Evolutionary conservation across 2,888 invertebrate genomes (phyloP), one percentile per base, ranked within the genome.

Genomic region (Oxytorus armatus): DNA sequence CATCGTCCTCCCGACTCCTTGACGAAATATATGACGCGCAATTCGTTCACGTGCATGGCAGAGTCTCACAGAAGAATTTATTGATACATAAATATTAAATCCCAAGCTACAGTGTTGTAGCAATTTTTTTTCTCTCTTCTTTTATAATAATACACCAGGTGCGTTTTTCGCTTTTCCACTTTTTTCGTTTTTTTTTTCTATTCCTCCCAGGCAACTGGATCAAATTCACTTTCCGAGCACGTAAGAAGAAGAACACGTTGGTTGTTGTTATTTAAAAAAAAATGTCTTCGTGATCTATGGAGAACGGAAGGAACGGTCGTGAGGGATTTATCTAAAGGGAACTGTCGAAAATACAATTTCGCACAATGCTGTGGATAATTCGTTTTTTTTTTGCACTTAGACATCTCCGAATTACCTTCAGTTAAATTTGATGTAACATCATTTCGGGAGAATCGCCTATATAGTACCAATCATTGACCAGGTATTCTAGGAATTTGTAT

Each of bases 71-170:
- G 49, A 18, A 16, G n/a, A 44, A 66, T 73, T 73, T 66, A 77
- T 77, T 59, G 72, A 77, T 36, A 77, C 66, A 44, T 73, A 77
- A 73, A 61, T 61, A 23, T 70, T 55, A 66, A 68, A 59, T 51
- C 39, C 66, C 14, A 51, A 72, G 66, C 33, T 51, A 72, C 42
- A 63, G 16, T 14, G 66, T 33, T 33, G 42, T 36, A 10, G 23
- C 33, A 36, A 42, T 66, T 72, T 77, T 55, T 57, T 42, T 3
- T 29, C 36, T 25, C 25, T 44, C 0, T 74, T 16, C 36, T 25
- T 14, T 25, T 16, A 16, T 21, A 25, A 10, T 42, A 39, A 10
- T 33, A 14, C 33, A 14, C 33, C 55, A 55, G 55, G 14, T 55
- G 55, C 33, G 29, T 16, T 10, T n/a, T 42, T 23, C 1, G 4